A percentile compares a stretch with the other conserved stretches of the same genome.
Evolutionary conservation across 2,888 invertebrate species (phyloP).

Genomic region (Osedax frankpressi): DNA sequence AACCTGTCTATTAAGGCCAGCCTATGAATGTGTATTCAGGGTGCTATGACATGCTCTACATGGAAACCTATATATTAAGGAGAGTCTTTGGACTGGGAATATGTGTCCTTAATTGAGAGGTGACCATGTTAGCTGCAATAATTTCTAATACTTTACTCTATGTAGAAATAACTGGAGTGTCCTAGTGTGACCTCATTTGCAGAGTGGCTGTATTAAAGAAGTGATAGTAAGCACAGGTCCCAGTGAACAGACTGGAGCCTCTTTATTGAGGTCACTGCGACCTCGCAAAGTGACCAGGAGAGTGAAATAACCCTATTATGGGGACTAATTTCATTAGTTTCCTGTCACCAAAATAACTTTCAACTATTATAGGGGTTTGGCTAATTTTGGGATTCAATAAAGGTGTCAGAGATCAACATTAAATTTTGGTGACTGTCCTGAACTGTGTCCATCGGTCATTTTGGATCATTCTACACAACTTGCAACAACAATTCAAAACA

Average conservation of each 20-base stretch:
- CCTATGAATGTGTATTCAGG: background rate
- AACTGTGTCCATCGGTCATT: too few relatives aligned
- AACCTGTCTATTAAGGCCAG: background rate
- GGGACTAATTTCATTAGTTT: background rate
- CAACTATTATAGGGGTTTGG: too few relatives aligned
- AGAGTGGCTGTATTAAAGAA: background rate
- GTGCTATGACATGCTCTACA: background rate
- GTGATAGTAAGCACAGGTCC: background rate
- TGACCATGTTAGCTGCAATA: background rate
- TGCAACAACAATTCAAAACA: too few relatives aligned
- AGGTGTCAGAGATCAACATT: too few relatives aligned
- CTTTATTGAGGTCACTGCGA: background rate
- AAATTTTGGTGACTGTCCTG: too few relatives aligned
- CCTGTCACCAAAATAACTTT: too few relatives aligned
- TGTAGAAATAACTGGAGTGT: background rate
- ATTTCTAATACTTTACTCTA: background rate
- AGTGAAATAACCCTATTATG: background rate
- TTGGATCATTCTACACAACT: too few relatives aligned
- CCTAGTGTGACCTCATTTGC: background rate
- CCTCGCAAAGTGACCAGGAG: background rate
- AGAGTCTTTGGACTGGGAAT: background rate
- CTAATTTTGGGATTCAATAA: too few relatives aligned
- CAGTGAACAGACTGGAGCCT: background rate
- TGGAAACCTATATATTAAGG: background rate
- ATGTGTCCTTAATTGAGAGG: background rate